Evolutionary conservation across 2,797 vertebrate species (phyloP).

Genomic region (Bovichtus diacanthus): DNA sequence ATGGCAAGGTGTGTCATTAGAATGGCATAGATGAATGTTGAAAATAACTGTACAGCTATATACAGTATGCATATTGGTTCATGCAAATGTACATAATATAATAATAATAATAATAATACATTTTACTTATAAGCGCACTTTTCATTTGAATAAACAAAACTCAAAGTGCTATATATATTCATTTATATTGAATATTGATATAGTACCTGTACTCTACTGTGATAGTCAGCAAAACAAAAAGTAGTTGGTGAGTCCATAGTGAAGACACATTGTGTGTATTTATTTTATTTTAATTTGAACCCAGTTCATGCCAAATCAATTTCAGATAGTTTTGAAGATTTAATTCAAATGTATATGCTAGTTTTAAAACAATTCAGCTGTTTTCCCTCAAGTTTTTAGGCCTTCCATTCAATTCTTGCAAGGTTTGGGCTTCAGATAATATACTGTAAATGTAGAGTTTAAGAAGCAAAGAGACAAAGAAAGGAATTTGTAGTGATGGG

Average conservation of each 20-base stretch:
- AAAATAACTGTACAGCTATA: neutral
- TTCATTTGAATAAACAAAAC: too few relatives aligned
- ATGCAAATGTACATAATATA: neutral
- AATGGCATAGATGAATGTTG: neutral
- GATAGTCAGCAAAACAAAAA: neutral
- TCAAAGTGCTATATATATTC: neutral
- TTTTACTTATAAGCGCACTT: too few relatives aligned
- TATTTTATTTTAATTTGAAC: neutral
- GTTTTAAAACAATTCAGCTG: neutral
- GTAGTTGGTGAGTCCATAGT: neutral
- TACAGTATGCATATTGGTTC: too few relatives aligned
- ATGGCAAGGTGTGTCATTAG: neutral
- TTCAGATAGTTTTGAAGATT: neutral
- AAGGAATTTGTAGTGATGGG: neutral
- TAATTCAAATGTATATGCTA: neutral
- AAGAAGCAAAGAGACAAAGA: neutral
- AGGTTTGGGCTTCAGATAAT: neutral
- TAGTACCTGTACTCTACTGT: neutral
- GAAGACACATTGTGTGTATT: neutral
- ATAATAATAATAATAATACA: too few relatives aligned
- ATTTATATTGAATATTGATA: neutral
- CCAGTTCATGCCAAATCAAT: neutral
- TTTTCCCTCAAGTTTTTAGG: neutral
- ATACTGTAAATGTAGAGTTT: neutral
- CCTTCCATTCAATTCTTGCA: neutral